Evolutionary conservation across 2,888 invertebrate genomes (phyloP), one percentile per base, ranked within the genome.

Genomic region (Trichacis sp.): DNA sequence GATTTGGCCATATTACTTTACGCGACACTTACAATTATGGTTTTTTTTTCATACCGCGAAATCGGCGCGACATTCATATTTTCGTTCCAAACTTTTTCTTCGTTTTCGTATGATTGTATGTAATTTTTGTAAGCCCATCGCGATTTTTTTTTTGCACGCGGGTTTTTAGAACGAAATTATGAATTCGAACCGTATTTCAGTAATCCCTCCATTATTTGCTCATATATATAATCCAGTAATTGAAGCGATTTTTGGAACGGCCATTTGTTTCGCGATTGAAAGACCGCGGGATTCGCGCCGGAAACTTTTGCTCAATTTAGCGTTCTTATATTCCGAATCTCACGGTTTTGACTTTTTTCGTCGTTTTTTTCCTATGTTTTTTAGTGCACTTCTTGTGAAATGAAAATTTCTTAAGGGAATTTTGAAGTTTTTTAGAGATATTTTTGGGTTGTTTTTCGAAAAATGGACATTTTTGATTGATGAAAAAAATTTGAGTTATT

Each of bases 1-100:
- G 83, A 82, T 83, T 80, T 74, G 79, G 77, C 78, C 77, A 78
- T 78, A 78, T 79, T 77, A 78, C 79, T 75, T 74, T 75, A 76
- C 73, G 75, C 72, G 55, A 75, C 71, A 75, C 75, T 73, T 42
- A 8, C 5, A 69, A 61, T 61, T 60, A 61, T 70, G 55, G 69
- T 62, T 67, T 66, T 67, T 65, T 64, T 68, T 71, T 54, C 70
- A 63, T 54, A 53, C 54, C 50, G 59, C 52, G 54, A 63, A 63
- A 64, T 65, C 67, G 4, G 24, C 3, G 24, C 8, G 4, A 8
- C 4, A 24, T 24, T 24, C 8, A 5, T 24, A 8, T 72, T 74
- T 75, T 62, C 47, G 58, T 62, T 17, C 11, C 18, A 9, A 42
- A 4, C 15, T n/a, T n/a, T n/a, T n/a, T n/a, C n/a, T n/a, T n/a